Base-by-base conservation (phyloP, 2,888 invertebrate species). In the Leptinotarsa haldemani region DNA sequence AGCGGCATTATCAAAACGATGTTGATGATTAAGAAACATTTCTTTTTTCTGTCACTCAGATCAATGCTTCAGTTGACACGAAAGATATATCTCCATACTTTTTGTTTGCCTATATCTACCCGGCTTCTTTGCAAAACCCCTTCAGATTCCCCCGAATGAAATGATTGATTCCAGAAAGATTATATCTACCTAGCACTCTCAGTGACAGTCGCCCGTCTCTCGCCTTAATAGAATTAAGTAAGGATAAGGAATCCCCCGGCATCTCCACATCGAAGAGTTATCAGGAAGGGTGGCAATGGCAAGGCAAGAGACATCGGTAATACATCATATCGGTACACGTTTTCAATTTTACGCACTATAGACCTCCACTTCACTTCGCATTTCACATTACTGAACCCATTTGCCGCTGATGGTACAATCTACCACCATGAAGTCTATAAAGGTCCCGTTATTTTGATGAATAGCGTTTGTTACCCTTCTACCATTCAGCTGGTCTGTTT, bases 301-400 rank as follows among this genome's bases (percentile, higher is more conserved):
- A 56, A 9, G 20, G 58, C 58, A 61, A 61, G 61, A 61, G 61
- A 79, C 79, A 78, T 79, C 74, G 80, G 77, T 78, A 80, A 84
- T 83, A 81, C 82, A 81, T 83, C 84, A 84, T 84, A 83, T 82
- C 82, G 76, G 80, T 82, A 79, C 80, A 82, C 82, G 81, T 83
- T 84, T 84, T 83, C 84, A 85, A 85, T 85, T 85, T 84, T 83
- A 84, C 84, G 84, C 83, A 81, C 82, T 81, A 81, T 79, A 81
- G 81, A 82, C 78, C 78, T 78, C 80, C 82, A 80, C 82, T 82
- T 82, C 82, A 81, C 82, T 83, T 80, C 80, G 75, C 80, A 80
- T 81, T 81, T 80, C 79, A 77, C 80, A 81, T 81, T 82, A 82
- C 80, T 72, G 74, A 75, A 78, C 78, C 61, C 80, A 81, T 82